A percentile compares a stretch with the other conserved stretches of the same genome.
Evolutionary conservation across 2,888 invertebrate species (phyloP).

Genomic region (Rhamphomyia laevipes): DNA sequence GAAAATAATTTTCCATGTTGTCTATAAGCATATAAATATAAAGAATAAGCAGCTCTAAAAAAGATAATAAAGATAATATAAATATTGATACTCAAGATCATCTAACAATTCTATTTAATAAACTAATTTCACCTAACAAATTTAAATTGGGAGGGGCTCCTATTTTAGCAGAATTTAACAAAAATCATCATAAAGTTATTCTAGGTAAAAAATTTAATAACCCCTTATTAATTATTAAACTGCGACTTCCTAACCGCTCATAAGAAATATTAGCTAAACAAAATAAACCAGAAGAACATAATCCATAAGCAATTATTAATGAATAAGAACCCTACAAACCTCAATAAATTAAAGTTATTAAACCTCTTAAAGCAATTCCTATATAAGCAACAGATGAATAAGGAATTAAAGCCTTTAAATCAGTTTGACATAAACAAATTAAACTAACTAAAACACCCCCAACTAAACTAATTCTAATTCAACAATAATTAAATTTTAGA

Average conservation of each 20-base stretch:
- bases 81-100: conserved; percentile 42
- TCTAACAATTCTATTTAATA: conserved; percentile 47
- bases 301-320: conserved; percentile 53
- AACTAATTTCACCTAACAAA: conserved; percentile 53
- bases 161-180: conserved; percentile 51
- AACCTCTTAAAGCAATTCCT: conserved; percentile 46
- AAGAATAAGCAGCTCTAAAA: conserved; percentile 53
- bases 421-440: conserved; percentile 54
- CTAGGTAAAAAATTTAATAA: conserved; percentile 47
- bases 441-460: conserved; percentile 50
- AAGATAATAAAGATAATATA: conserved; percentile 45
- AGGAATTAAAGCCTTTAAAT: conserved; percentile 62
- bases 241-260: conserved; percentile 49
- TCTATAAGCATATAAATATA: conserved; percentile 50
- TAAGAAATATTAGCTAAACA: conserved; percentile 52
- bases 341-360: conserved; percentile 45
- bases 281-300: conserved; percentile 55
- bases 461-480: conserved; percentile 43
- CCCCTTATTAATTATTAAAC: conserved; percentile 50
- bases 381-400: conserved; percentile 59
- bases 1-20: conserved; percentile 50
- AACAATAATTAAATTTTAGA: conserved; percentile 42
- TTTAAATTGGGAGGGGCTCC: conserved; percentile 54
- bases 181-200: conserved; percentile 52
- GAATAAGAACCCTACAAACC: conserved; percentile 42